These are phyloP conservation scores for Linnaemya vulpina DNA, from an alignment of 2,888 invertebrate species.

Conservation along the genomic window DNA sequence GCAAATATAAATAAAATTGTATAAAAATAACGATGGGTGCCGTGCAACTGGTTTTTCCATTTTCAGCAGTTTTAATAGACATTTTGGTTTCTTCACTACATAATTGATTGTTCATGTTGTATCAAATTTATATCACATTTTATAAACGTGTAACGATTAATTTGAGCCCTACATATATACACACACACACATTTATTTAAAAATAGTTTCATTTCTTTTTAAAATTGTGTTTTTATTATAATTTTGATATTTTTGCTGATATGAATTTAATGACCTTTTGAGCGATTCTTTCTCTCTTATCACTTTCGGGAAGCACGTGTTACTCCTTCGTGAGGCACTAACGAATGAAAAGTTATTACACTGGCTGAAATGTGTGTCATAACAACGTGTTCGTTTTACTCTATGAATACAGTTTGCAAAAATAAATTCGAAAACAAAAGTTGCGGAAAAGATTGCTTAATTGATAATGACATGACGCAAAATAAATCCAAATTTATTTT, in stretches of 20 bases:
- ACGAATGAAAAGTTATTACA: too few species aligned
- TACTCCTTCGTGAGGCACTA: neutral
- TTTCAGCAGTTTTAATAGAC: slow-evolving; percentile 1
- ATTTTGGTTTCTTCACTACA: neutral
- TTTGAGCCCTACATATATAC: neutral
- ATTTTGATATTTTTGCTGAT: slow-evolving; percentile 48
- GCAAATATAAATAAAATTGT: neutral
- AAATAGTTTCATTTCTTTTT: neutral
- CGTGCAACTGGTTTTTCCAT: neutral
- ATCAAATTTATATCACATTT: slow-evolving; percentile 1
- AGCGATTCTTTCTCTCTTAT: slow-evolving; percentile 21
- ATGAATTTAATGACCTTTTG: slow-evolving; percentile 47
- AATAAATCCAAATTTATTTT: too few species aligned
- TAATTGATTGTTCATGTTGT: neutral
- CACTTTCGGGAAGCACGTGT: slow-evolving; percentile 24
- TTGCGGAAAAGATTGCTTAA: too few species aligned
- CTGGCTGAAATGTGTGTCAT: too few species aligned
- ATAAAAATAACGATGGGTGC: neutral
- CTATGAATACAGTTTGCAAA: too few species aligned
- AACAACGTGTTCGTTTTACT: too few species aligned
- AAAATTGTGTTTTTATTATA: slow-evolving; percentile 1
- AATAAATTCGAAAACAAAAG: too few species aligned
- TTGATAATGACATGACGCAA: too few species aligned
- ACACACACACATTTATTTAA: neutral
- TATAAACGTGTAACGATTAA: slow-evolving; percentile 23